Percentiles rank a stretch among this genome's conserved stretches.
phyloP scores from a whole-genome alignment of 2,113 vertebrate species.

The Paradisaea rubra region DNA sequence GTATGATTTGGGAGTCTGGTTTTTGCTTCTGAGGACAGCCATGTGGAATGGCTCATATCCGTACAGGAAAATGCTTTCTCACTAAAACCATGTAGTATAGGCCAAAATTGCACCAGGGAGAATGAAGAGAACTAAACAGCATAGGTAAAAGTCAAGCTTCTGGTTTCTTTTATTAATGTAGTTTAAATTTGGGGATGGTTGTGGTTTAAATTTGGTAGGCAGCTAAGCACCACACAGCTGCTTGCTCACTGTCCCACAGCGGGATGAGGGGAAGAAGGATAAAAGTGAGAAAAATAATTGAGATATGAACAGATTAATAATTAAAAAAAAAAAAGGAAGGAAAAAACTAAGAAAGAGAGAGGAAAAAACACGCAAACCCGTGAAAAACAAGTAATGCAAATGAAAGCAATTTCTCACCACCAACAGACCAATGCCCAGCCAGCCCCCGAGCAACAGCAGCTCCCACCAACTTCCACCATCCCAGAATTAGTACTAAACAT shows the following conservation, averaged over 20 bases:
- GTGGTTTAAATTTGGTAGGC: neutral
- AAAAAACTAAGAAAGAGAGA: neutral
- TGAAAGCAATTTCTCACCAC: neutral
- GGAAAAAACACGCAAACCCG: neutral
- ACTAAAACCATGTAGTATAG: neutral
- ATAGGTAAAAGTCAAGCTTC: neutral
- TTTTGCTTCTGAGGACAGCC: neutral
- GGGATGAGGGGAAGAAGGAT: neutral
- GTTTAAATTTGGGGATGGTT: neutral
- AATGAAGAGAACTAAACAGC: neutral
- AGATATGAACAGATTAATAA: neutral
- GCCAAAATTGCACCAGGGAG: neutral
- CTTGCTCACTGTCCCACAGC: neutral
- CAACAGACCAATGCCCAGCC: neutral
- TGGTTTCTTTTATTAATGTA: neutral
- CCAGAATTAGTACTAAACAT: neutral
- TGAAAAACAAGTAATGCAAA: neutral
- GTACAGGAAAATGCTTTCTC: neutral
- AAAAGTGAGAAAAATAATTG: neutral
- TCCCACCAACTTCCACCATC: accelerated
- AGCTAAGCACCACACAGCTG: neutral
- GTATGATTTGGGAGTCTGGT: neutral
- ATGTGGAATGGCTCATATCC: neutral
- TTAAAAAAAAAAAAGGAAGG: too few species aligned
- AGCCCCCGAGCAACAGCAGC: neutral